phyloP scores from a whole-genome alignment of 2,113 vertebrate genomes.

The Hiodon alosoides region DNA sequence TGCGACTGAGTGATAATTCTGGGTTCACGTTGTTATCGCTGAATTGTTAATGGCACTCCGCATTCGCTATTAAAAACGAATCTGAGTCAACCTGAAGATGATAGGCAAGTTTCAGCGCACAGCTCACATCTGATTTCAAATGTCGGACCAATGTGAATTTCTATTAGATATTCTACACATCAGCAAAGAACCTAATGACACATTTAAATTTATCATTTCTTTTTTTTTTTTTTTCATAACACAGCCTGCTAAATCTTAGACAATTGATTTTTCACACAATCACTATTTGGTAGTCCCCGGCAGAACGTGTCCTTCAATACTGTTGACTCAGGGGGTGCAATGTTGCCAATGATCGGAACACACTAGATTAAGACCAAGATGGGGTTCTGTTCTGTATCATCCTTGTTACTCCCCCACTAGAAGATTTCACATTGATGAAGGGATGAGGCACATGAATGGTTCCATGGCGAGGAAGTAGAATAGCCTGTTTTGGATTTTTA shows the following conservation, averaged over 20 bases:
- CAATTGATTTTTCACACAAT: slow-evolving; percentile 47
- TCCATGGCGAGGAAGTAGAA: no score
- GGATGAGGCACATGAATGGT: slow-evolving; percentile 17
- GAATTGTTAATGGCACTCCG: slow-evolving; percentile 27
- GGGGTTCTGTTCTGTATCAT: slow-evolving; percentile 48
- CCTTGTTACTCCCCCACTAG: slow-evolving; percentile 49
- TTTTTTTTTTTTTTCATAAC: slow-evolving; percentile 28
- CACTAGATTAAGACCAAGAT: slow-evolving; percentile 47
- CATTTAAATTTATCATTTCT: slow-evolving; percentile 7
- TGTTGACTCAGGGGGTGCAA: slow-evolving; percentile 10
- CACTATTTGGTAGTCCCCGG: slow-evolving; percentile 43
- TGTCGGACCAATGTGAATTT: slow-evolving; percentile 13
- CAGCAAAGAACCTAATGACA: slow-evolving; percentile 21
- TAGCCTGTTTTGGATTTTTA: slow-evolving; percentile 40
- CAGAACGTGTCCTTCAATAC: slow-evolving; percentile 18
- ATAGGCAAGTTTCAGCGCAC: slow-evolving; percentile 17
- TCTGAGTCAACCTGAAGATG: slow-evolving; percentile 16
- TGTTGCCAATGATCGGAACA: slow-evolving; percentile 52
- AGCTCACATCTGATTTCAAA: slow-evolving; percentile 29
- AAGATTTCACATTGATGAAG: slow-evolving; percentile 47
- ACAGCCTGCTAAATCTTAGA: slow-evolving; percentile 44
- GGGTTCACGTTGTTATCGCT: slow-evolving; percentile 27
- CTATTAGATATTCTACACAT: slow-evolving; percentile 7
- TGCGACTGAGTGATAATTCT: slow-evolving; percentile 29
- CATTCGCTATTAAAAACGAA: slow-evolving; percentile 27